Conservation (phyloP, 2,797 vertebrate genomes). For the Pangasius larnaudii region DNA sequence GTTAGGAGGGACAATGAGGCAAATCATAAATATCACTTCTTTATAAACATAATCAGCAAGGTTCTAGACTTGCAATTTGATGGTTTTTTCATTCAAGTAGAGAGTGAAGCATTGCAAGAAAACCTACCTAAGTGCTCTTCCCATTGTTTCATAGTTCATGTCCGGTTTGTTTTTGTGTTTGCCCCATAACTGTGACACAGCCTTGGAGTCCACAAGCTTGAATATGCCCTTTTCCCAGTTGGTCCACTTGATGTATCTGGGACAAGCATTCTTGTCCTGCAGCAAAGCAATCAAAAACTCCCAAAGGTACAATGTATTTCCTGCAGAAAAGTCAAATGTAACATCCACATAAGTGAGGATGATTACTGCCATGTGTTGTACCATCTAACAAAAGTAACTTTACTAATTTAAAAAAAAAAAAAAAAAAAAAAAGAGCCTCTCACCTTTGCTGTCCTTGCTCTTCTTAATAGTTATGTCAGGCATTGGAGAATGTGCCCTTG, state of each 20-base stretch:
- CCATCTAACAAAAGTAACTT: neutral
- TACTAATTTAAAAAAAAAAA: neutral
- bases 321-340: constrained; percentile 66
- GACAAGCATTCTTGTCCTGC: constrained; percentile 92
- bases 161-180: constrained; percentile 99
- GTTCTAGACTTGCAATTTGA: neutral
- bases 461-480: constrained; percentile 93
- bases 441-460: constrained; percentile 96
- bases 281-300: constrained; percentile 94
- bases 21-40: neutral
- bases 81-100: neutral
- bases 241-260: constrained; percentile 97
- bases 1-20: constrained; percentile 16
- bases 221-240: constrained; percentile 93
- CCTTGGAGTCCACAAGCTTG: constrained; percentile 96
- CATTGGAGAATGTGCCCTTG: constrained; percentile 87
- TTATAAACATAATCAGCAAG: neutral
- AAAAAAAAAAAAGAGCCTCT: constrained; percentile 24
- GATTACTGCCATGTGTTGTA: neutral
- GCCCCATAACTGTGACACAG: constrained; percentile 93
- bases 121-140: constrained; percentile 91
- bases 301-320: constrained; percentile 97
- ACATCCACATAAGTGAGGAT: constrained; percentile 8
- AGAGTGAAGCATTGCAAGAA: neutral
- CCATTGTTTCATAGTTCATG: constrained; percentile 99